Base-by-base conservation (phyloP, 1,140 invertebrate species). In the Ylistrum balloti region DNA sequence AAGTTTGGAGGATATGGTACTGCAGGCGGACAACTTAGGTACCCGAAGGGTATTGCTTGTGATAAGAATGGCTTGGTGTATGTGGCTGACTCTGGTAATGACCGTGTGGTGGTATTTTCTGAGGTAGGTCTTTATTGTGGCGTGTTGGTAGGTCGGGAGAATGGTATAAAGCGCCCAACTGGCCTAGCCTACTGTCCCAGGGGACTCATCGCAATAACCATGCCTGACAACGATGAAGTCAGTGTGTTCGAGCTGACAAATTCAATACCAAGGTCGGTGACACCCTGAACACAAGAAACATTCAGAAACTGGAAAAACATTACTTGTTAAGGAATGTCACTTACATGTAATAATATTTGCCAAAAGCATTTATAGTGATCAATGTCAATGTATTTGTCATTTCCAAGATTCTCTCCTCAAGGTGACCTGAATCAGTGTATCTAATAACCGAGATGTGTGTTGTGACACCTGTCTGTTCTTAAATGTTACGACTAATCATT, bases 21-120 rank as follows among this genome's bases (percentile, higher is more conserved):
- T 33, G 86, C 41, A 32, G 56, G 88, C 9, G 93, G 94, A 20
- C 98, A 99, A 95, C 97, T 99, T 88, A 98, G 99, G 95, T 98
- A 99, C 96, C 99, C 99, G 20, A 98, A 99, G 95, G 99, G 99
- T 96, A 98, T 99, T 93, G 98, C 98, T 32, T 98, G 99, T 20
- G 99, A 99, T 96, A 98, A 99, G 95, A 98, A 99, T 96, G 99
- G 99, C 13, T 99, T 98, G 96, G 99, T 99, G 94, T 97, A 99
- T 93, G 99, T 99, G 13, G 99, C 98, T 11, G 99, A 99, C 96
- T 99, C 98, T 13, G 99, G 99, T 32, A 99, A 99, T 97, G 99
- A 99, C 96, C 97, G 99, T 38, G 98, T 99, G 93, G 99, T 99
- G 96, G 98, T 99, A 93, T 99, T 99, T 97, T 92, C 93, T 22